phyloP scores from a whole-genome alignment of 2,797 vertebrate species.

The Buphagus erythrorhynchus region DNA sequence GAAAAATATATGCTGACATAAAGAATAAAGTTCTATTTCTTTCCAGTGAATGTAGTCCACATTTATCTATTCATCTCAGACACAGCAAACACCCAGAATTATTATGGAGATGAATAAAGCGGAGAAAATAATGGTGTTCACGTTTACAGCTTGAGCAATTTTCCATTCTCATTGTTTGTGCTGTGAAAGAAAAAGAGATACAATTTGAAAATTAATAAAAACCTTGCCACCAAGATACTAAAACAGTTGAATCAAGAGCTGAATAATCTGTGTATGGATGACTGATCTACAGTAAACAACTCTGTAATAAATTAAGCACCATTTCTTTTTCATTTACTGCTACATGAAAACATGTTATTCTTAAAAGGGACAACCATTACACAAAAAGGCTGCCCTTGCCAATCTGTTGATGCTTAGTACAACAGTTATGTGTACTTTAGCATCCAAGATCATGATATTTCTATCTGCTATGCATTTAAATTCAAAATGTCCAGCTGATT shows the following conservation, averaged over 20 bases:
- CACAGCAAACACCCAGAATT: not conserved
- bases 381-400: not conserved
- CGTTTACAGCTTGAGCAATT: not conserved
- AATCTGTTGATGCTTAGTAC: not conserved
- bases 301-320: not conserved
- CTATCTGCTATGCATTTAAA: not conserved
- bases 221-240: not conserved
- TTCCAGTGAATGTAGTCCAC: not conserved
- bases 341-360: not conserved
- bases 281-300: not conserved
- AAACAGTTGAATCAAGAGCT: not conserved
- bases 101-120: not conserved
- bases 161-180: slow-evolving; percentile 3
- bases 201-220: not conserved
- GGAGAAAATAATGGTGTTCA: not conserved
- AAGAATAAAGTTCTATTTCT: not conserved
- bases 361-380: not conserved
- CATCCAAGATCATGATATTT: not conserved
- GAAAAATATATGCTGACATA: not conserved
- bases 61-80: not conserved
- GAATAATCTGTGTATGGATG: not conserved
- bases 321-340: not conserved
- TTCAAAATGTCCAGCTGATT: not conserved
- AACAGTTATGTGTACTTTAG: not conserved
- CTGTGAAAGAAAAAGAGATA: not conserved